Evolutionary conservation across 2,797 vertebrate genomes (phyloP).

Genomic region (Mycteria americana): DNA sequence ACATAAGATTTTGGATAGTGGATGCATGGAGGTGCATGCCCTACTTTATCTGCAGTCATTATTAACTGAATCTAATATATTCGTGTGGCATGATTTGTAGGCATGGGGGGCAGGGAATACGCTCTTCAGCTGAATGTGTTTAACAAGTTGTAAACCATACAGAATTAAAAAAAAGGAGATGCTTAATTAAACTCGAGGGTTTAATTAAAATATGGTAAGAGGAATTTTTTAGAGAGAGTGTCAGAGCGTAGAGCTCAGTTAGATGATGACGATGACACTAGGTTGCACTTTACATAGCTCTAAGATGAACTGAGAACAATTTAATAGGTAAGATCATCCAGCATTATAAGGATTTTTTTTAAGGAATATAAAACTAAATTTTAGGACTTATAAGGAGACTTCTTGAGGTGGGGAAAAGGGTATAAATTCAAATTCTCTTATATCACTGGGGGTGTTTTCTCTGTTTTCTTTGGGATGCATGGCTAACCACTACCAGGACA

Average conservation of each 20-base stretch:
- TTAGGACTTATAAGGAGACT: background rate
- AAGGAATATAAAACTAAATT: background rate
- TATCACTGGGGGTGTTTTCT: background rate
- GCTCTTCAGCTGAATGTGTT: background rate
- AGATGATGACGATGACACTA: background rate
- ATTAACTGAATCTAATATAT: background rate
- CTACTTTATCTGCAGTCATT: background rate
- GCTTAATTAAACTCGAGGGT: background rate
- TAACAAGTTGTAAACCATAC: background rate
- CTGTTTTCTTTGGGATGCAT: background rate
- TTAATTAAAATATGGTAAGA: background rate
- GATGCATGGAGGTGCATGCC: background rate
- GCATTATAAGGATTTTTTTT: background rate
- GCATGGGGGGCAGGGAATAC: background rate
- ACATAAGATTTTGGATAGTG: background rate
- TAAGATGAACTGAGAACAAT: background rate
- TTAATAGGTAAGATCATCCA: background rate
- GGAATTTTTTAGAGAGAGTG: background rate
- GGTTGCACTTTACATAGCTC: background rate
- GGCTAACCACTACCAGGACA: background rate
- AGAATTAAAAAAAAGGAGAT: background rate
- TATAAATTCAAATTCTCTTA: background rate
- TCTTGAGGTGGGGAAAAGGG: background rate
- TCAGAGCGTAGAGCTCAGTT: background rate
- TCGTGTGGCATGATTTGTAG: background rate